Percentiles rank a stretch among this genome's conserved stretches.
phyloP scores from a whole-genome alignment of 2,113 vertebrate genomes.

The Bolborhynchus lineola region DNA sequence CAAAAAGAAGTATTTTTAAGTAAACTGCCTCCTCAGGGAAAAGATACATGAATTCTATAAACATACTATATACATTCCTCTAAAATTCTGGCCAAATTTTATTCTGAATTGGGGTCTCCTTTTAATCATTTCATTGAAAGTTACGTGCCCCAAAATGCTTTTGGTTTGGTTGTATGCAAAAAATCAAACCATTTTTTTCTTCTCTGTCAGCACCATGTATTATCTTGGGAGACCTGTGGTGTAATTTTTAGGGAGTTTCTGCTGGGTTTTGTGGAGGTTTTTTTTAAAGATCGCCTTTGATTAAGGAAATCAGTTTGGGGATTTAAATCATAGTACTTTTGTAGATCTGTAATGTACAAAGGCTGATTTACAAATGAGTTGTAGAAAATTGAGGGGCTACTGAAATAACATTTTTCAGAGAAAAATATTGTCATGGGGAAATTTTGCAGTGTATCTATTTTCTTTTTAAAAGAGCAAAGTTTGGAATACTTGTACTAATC shows the following conservation, averaged over 20 bases:
- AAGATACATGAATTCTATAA: not conserved
- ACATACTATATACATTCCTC: not conserved
- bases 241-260: not conserved
- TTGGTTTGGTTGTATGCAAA: not conserved
- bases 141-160: not conserved
- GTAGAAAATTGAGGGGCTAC: not conserved
- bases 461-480: not conserved
- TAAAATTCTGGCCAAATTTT: not conserved
- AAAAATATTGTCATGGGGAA: not conserved
- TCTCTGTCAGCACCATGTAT: not conserved
- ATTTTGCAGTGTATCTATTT: not conserved
- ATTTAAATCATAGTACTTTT: not conserved
- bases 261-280: too few relatives aligned
- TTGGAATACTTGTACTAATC: not conserved
- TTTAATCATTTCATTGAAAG: not conserved
- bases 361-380: not conserved
- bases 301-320: not conserved
- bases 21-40: not conserved
- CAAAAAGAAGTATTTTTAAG: not conserved
- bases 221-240: not conserved
- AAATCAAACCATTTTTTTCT: not conserved
- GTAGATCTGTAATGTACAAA: not conserved
- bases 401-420: not conserved
- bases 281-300: not conserved
- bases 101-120: not conserved